Percentiles rank a stretch among this genome's conserved stretches.
Evolutionary conservation across 1,140 invertebrate genomes (phyloP).

Genomic region (Heliconius himera): DNA sequence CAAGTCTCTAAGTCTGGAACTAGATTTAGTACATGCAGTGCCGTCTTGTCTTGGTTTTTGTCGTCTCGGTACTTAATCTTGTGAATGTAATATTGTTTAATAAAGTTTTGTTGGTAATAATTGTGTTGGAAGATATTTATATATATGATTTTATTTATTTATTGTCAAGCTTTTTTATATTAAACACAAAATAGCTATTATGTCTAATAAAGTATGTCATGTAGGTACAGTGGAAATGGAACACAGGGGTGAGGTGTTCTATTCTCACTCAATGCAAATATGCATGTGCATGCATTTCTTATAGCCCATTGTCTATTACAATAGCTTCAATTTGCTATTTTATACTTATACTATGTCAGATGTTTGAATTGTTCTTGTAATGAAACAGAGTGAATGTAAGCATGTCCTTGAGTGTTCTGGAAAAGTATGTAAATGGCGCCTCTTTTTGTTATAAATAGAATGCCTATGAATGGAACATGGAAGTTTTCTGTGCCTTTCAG

Average conservation of each 20-base stretch:
- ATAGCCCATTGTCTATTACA: background rate
- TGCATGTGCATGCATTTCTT: background rate
- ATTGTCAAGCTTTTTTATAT: background rate
- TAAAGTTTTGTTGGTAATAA: background rate
- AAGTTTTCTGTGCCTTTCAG: background rate
- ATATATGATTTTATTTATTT: background rate
- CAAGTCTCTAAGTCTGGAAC: constrained; percentile 22
- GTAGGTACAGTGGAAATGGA: background rate
- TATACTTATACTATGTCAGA: background rate
- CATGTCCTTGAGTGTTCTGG: background rate
- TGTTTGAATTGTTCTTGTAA: background rate
- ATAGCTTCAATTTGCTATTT: background rate
- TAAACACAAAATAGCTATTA: background rate
- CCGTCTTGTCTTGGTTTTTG: constrained; percentile 32
- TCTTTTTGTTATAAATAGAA: constrained; percentile 8
- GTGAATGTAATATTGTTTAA: background rate
- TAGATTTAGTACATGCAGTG: constrained; percentile 36
- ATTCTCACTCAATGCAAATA: background rate
- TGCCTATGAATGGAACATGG: background rate
- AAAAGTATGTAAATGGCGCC: background rate
- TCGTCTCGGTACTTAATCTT: constrained; percentile 15
- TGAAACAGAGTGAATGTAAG: background rate
- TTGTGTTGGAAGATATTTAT: background rate
- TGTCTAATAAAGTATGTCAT: background rate
- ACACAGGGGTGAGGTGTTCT: background rate